A percentile compares a stretch with the other conserved stretches of the same genome.
Conservation (phyloP, 2,888 invertebrate genomes). For the Tenodera sinensis region DNA sequence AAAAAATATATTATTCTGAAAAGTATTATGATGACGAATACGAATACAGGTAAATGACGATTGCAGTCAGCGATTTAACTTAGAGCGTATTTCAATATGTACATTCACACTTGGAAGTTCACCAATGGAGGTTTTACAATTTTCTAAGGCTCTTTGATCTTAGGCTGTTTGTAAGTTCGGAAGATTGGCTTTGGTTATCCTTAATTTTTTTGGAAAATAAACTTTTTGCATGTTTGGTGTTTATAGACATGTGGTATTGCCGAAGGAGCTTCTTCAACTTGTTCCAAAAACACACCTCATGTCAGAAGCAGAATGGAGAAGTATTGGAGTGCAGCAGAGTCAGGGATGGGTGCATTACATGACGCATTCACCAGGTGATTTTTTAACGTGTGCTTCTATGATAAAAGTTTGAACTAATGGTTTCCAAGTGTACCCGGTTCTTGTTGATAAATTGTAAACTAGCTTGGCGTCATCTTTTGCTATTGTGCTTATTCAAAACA, state of each 20-base stretch:
- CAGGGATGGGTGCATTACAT: conserved; percentile 97
- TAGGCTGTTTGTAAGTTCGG: not conserved
- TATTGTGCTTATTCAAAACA: not conserved
- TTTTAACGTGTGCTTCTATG: not conserved
- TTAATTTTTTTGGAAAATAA: not conserved
- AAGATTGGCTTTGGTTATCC: not conserved
- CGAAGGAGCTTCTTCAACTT: conserved; percentile 84
- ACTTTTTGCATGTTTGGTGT: not conserved
- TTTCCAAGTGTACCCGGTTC: not conserved
- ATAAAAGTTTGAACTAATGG: not conserved
- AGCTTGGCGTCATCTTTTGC: not conserved
- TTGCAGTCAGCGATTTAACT: not conserved
- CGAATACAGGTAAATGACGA: conserved; percentile 77
- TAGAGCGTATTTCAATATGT: not conserved
- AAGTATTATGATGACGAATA: conserved; percentile 89
- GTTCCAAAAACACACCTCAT: conserved; percentile 91
- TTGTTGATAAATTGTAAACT: not conserved
- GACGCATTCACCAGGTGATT: conserved; percentile 85
- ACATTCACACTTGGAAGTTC: not conserved
- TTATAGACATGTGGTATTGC: conserved; percentile 89
- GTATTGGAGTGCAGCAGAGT: conserved; percentile 92
- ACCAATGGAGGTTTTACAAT: not conserved
- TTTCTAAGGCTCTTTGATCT: not conserved
- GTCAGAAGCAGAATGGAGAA: conserved; percentile 91
- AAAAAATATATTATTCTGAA: conserved; percentile 88